A percentile compares a stretch with the other conserved stretches of the same genome.
These are phyloP conservation scores for Guaruba guarouba DNA, from an alignment of 2,113 vertebrate species.

Conservation along the genomic window DNA sequence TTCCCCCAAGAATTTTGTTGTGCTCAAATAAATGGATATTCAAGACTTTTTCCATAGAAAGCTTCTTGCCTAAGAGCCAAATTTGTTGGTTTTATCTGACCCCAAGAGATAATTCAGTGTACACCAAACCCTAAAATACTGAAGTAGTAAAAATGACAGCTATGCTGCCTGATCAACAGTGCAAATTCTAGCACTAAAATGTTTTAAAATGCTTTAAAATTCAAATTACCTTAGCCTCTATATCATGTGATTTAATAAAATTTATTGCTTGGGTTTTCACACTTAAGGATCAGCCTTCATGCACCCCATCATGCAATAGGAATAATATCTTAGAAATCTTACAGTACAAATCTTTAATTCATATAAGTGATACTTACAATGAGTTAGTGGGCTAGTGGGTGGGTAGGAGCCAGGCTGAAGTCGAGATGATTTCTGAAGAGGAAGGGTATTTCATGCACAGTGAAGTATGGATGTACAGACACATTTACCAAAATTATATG, in stretches of 20 bases:
- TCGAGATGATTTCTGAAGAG: neutral
- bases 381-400: fast-evolving
- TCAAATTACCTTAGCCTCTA: neutral
- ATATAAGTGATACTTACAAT: neutral
- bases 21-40: neutral
- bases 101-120: neutral
- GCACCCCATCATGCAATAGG: neutral
- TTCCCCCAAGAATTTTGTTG: neutral
- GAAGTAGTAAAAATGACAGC: neutral
- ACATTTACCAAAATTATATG: neutral
- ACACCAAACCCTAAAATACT: neutral
- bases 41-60: neutral
- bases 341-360: neutral
- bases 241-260: neutral
- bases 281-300: neutral
- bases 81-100: neutral
- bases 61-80: neutral
- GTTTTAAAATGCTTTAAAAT: neutral
- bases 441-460: neutral
- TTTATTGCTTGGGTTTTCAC: neutral
- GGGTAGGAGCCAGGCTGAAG: neutral
- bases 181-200: neutral
- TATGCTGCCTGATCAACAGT: neutral
- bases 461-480: neutral
- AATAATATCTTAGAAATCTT: neutral